Conservation (phyloP, 2,113 vertebrate genomes). For the Anoura caudifer region DNA sequence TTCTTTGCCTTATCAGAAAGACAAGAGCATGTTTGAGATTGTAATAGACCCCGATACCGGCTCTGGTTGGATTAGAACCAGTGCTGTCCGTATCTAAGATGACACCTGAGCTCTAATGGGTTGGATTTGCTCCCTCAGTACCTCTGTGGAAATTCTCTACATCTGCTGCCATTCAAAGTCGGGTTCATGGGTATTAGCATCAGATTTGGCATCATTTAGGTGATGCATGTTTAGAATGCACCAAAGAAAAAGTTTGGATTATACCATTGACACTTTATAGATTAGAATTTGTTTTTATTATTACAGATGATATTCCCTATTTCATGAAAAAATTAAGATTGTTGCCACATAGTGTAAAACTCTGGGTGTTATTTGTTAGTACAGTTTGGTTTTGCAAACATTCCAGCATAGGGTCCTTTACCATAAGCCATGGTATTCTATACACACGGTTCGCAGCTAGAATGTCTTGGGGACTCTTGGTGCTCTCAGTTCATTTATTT, state of each 20-base stretch:
- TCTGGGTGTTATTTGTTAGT: constrained; percentile 18
- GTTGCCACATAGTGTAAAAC: not conserved
- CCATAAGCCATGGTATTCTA: not conserved
- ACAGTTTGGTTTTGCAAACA: not conserved
- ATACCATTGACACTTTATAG: not conserved
- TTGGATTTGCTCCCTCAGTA: not conserved
- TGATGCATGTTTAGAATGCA: constrained; percentile 21
- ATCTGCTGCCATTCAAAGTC: not conserved
- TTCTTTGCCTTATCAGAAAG: not conserved
- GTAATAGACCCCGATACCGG: not conserved
- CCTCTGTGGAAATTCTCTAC: not conserved
- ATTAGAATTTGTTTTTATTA: constrained; percentile 9
- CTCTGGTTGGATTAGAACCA: not conserved
- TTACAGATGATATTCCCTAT: not conserved
- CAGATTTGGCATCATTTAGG: constrained; percentile 23
- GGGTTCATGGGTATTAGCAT: not conserved
- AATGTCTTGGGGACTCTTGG: not conserved
- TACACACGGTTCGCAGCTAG: not conserved
- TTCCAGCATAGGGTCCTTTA: not conserved
- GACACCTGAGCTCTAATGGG: not conserved
- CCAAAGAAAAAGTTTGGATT: not conserved
- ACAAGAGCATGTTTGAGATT: not conserved
- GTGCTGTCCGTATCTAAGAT: not conserved
- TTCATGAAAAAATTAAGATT: not conserved
- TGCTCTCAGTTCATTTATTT: not conserved